Conservation (phyloP, 53 echinoderm and acorn worm genomes). For the Antedon mediterranea region DNA sequence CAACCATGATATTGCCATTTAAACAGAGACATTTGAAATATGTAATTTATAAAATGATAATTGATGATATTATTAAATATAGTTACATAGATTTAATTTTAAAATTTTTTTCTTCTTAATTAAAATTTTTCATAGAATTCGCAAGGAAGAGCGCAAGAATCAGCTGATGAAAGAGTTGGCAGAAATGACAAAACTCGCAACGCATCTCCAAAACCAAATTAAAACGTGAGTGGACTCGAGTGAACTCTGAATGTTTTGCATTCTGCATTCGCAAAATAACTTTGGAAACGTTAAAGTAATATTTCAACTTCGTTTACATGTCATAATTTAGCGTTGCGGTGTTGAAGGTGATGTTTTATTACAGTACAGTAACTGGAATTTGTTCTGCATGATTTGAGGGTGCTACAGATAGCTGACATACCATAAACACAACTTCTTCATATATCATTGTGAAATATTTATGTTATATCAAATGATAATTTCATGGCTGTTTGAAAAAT, state of each 20-base stretch:
- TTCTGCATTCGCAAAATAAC: too few relatives aligned
- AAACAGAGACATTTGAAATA: too few relatives aligned
- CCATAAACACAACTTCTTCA: too few relatives aligned
- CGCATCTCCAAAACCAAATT: constrained; percentile 45
- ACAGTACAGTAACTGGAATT: neutral
- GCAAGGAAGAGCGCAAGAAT: constrained; percentile 45
- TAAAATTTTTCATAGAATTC: constrained; percentile 18
- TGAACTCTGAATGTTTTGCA: too few relatives aligned
- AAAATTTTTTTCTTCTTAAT: neutral
- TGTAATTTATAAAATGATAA: neutral
- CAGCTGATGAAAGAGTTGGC: constrained; percentile 36
- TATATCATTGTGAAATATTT: too few relatives aligned
- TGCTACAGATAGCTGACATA: neutral
- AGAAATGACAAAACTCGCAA: constrained; percentile 34
- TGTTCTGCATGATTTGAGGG: neutral
- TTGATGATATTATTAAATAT: neutral
- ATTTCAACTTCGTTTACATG: too few relatives aligned
- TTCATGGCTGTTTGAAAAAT: too few relatives aligned
- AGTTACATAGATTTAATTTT: neutral
- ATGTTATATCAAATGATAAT: too few relatives aligned
- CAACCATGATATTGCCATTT: too few relatives aligned
- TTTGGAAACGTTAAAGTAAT: too few relatives aligned
- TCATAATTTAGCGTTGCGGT: neutral
- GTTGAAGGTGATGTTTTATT: neutral
- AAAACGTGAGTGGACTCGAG: constrained; percentile 30